Percentiles rank a stretch among this genome's conserved stretches.
Conservation (phyloP, 1,140 invertebrate genomes). For the Holcopasites calliopsidis region DNA sequence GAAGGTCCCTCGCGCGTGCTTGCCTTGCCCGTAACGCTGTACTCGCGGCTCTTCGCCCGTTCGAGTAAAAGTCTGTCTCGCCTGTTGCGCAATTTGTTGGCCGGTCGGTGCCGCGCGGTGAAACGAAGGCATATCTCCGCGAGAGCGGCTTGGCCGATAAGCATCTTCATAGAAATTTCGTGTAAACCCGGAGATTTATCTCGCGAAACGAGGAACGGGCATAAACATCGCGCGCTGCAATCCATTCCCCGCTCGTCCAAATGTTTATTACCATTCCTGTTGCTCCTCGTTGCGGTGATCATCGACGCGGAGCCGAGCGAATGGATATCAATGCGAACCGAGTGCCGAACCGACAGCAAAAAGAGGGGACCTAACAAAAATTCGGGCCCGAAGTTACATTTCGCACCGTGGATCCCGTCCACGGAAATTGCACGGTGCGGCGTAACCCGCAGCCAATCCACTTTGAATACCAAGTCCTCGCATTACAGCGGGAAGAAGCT, state of each 20-base stretch:
- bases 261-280: too few relatives aligned
- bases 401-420: not conserved
- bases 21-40: conserved; percentile 44
- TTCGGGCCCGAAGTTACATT: too few relatives aligned
- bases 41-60: conserved; percentile 42
- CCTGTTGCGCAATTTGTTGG: conserved; percentile 28
- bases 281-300: too few relatives aligned
- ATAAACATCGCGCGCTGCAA: too few relatives aligned
- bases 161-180: not conserved
- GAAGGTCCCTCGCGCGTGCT: conserved; percentile 47
- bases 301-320: too few relatives aligned
- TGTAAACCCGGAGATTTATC: not conserved
- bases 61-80: conserved; percentile 39
- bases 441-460: not conserved
- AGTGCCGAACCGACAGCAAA: too few relatives aligned
- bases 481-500: conserved; percentile 6
- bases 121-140: not conserved
- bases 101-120: not conserved
- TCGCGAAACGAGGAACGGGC: not conserved
- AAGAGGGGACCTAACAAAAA: too few relatives aligned
- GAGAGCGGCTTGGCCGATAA: not conserved
- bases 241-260: too few relatives aligned
- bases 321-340: too few relatives aligned
- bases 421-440: not conserved
- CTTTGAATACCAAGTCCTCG: not conserved